Evolutionary conservation across 1,140 invertebrate genomes (phyloP).

Genomic region (Drosophila pallidifrons): DNA sequence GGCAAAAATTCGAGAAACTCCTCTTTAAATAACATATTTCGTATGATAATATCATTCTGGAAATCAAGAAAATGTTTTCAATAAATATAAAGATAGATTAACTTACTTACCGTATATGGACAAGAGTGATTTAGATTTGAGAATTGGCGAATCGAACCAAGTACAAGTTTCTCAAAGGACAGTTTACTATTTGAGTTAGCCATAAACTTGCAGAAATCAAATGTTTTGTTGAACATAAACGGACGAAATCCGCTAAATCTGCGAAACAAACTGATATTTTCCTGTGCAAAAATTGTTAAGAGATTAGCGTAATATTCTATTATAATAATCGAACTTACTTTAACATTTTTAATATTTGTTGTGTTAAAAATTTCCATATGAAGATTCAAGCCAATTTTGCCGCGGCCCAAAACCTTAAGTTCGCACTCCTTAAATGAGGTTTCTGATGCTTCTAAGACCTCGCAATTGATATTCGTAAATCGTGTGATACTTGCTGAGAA

Average conservation of each 20-base stretch:
- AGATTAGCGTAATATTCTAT: no score
- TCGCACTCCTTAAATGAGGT: constrained; percentile 24
- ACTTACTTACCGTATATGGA: not conserved
- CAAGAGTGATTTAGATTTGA: constrained; percentile 10
- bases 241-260: constrained; percentile 9
- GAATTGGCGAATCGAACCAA: not conserved
- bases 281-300: not conserved
- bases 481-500: not conserved
- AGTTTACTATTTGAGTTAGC: not conserved
- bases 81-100: no score
- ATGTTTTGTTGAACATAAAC: constrained; percentile 9
- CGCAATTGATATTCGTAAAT: constrained; percentile 34
- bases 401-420: constrained; percentile 26
- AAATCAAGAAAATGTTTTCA: not conserved
- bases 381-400: not conserved
- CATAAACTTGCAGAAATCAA: constrained; percentile 6
- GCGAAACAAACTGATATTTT: constrained; percentile 2
- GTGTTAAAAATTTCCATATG: not conserved
- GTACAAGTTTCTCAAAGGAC: not conserved
- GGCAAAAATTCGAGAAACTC: not conserved
- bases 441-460: constrained; percentile 2
- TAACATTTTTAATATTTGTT: not conserved
- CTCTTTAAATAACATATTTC: constrained; percentile 5
- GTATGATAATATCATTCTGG: not conserved
- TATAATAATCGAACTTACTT: not conserved